Base-by-base conservation (phyloP, 2,797 vertebrate genomes). In the Xiphorhynchus erythropygius region DNA sequence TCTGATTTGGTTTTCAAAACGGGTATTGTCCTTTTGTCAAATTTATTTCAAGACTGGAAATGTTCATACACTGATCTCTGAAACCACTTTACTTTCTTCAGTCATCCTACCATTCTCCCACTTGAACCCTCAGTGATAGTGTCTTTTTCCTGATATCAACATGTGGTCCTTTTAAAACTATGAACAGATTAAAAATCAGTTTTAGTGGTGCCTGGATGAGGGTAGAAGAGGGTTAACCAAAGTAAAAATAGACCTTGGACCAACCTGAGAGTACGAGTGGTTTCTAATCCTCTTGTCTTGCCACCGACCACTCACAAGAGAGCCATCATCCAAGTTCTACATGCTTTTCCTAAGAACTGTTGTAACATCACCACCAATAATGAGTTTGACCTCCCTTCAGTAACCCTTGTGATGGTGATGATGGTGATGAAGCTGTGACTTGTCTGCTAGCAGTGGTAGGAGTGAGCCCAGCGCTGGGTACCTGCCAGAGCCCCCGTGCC, bases 381-480 rank as follows among this genome's bases (percentile, higher is more conserved):
- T 1, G 5, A 47, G 47, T 44, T 41, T 85, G 50, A 65, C 64
- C 56, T 90, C 64, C 9, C 42, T 52, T 85, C 44, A 14, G 14
- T 68, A 0, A 0, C 37, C 27, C 22, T 25, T 59, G 52, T 55
- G 56, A 50, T 0, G 0, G 10, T 56, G 64, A 27, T 68, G 32
- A 46, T 46, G 44, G 44, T 46, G 21, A 22, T 46, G 44, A 46
- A 46, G 14, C 9, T 1, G 9, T 50, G 55, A 35, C 6, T 32
- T 39, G 23, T 52, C 30, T 46, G 9, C 2, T 1, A 60, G 25
- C 1, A 55, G 46, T 28, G 6, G 32, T 56, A 73, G 33, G 46
- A 71, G 17, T 55, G 22, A 87, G 13, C 19, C 52, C 0, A 0
- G 33, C 47, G 17, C 2, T 0, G 9, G 17, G 3, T 17, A 10